phyloP scores from a whole-genome alignment of 2,888 invertebrate species.

The Aphodius sticticus region DNA sequence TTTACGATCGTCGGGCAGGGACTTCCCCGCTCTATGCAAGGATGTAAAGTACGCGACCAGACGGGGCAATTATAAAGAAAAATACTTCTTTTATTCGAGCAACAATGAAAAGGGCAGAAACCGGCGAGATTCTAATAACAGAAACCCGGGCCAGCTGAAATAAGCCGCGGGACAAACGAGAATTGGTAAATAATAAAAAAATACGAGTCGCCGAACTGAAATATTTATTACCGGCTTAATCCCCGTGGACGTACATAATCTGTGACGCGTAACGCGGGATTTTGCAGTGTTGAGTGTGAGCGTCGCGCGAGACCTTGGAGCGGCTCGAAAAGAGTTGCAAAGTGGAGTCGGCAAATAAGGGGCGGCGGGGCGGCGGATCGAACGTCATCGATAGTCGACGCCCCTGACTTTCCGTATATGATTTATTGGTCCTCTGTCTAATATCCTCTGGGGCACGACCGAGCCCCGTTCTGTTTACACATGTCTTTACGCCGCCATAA shows the following conservation, averaged over 20 bases:
- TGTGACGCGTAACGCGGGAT: neutral
- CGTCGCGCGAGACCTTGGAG: neutral
- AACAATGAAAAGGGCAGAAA: neutral
- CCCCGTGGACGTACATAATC: neutral
- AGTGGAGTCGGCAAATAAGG: conserved; percentile 36
- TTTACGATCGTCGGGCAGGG: neutral
- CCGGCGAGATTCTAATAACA: neutral
- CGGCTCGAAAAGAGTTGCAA: neutral
- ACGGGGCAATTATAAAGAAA: conserved; percentile 4
- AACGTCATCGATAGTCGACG: conserved; percentile 49
- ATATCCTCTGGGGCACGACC: conserved; percentile 52
- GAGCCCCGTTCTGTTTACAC: conserved; percentile 51
- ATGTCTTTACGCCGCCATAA: conserved; percentile 53
- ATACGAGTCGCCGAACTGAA: neutral
- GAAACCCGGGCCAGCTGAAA: neutral
- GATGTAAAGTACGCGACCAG: conserved; percentile 4
- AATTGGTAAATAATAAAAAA: conserved; percentile 4
- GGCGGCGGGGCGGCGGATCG: conserved; percentile 34
- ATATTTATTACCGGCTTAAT: neutral
- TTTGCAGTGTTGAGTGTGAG: too few species aligned
- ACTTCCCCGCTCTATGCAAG: neutral
- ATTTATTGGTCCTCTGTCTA: conserved; percentile 53
- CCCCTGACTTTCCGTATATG: conserved; percentile 50
- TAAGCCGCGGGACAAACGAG: neutral
- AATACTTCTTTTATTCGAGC: neutral